Evolutionary conservation across 2,888 invertebrate species (phyloP), one percentile per base, ranked within the genome.

Genomic region (Eulithis testata): DNA sequence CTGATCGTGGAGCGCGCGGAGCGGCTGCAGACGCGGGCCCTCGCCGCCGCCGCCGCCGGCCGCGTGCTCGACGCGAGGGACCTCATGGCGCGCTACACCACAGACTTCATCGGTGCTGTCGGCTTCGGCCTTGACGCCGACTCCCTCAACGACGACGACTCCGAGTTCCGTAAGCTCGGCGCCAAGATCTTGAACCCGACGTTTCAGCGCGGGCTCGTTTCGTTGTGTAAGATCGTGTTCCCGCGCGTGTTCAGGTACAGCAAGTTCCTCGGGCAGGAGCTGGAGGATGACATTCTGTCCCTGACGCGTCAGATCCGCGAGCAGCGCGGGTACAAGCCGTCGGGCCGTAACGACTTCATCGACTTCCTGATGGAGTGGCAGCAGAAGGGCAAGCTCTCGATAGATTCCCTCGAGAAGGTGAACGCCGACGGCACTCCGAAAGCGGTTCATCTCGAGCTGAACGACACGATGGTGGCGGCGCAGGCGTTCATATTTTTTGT

Each of bases 401-500:
- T 81, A 9, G 83, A 84, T 43, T 86, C 86, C 0, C 65, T 86
- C 7, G 82, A 84, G 47, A 63, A 72, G 21, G 37, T 49, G 0
- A 81, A 79, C 11, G 59, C 72, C 5, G 84, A 86, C 40, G 86
- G 86, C 3, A 78, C 72, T 0, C 70, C 82, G 3, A 76, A 77
- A 21, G 12, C 21, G 3, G 76, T 78, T 0, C 71, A 76, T 5
- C 49, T 86, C n/a, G 86, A 86, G 60, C 68, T 86, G 68, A 79
- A 82, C 37, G 82, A 84, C 40, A 60, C 75, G 1, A 60, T 85
- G 55, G 74, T 86, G 50, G 85, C 84, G 0, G 86, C 87, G 11
- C 87, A 87, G 61, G 82, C 80, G 2, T 89, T 90, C 52, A 80
- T 90, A 11, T 90, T 90, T 70, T 88, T 89, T 50, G 86, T 86